These are phyloP conservation scores for Notospermus geniculatus DNA, from an alignment of 1,140 invertebrate species.

Conservation along the genomic window DNA sequence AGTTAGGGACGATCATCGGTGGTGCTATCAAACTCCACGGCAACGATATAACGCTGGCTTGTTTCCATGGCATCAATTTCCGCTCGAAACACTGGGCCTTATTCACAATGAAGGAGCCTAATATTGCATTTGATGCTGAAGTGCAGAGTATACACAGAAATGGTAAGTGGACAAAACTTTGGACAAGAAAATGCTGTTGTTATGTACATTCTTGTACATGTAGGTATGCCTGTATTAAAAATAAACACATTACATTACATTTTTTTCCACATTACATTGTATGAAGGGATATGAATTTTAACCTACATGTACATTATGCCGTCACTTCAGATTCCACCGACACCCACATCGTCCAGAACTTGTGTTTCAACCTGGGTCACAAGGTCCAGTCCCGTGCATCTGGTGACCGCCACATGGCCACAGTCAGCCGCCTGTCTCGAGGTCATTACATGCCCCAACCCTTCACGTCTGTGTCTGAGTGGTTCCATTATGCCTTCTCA, in stretches of 20 bases:
- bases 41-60: constrained; percentile 87
- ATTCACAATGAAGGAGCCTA: constrained; percentile 91
- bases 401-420: constrained; percentile 80
- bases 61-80: constrained; percentile 97
- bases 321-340: constrained; percentile 27
- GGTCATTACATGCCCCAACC: constrained; percentile 91
- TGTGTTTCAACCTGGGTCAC: constrained; percentile 83
- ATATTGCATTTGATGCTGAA: constrained; percentile 92
- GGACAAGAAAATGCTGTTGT: too few relatives aligned
- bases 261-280: too few relatives aligned
- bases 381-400: constrained; percentile 52
- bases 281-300: too few relatives aligned
- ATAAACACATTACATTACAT: too few relatives aligned
- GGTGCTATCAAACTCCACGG: constrained; percentile 77
- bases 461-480: constrained; percentile 89
- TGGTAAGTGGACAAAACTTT: too few relatives aligned
- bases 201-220: too few relatives aligned
- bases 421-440: constrained; percentile 85
- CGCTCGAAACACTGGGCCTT: constrained; percentile 95
- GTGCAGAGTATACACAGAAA: constrained; percentile 64
- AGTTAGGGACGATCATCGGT: constrained; percentile 79
- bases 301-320: too few relatives aligned
- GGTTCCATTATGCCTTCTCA: constrained; percentile 95
- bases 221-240: too few relatives aligned
- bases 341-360: constrained; percentile 60